Evolutionary conservation across 2,113 vertebrate species (phyloP), one percentile per base, ranked within the genome.

Genomic region (Elaphurus davidianus): DNA sequence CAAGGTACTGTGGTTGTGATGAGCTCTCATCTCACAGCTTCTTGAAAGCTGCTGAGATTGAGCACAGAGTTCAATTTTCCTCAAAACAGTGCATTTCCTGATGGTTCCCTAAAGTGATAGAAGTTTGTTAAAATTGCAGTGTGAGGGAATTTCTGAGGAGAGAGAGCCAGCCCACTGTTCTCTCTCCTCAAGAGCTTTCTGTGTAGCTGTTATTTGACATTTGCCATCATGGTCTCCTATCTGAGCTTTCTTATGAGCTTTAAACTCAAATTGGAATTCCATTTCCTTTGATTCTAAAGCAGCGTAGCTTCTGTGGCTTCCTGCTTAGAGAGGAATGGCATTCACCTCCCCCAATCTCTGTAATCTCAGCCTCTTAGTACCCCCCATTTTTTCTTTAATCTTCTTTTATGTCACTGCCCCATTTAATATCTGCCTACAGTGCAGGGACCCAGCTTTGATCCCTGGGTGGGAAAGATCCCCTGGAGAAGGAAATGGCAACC

Each of bases 191-290:
- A 4, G 59, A 74, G 10, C 64, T 0, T 11, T 28, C 45, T 1
- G 1, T 5, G 17, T 1, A 3, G 23, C 50, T 25, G 0, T 14
- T 7, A 5, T 7, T 13, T 36, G 36, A 3, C 33, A 0, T 5
- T 3, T 7, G 21, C 11, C 7, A 2, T 9, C 43, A 3, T 0
- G 1, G 10, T 33, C 12, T 47, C n/a, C 36, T 23, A 1, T 17
- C 71, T 62, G 92, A 47, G 55, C 45, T 62, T 62, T 28, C 47
- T n/a, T 15, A 43, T 0, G 7, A 47, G 45, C 64, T 12, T 28
- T 45, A 12, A 33, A 2, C 78, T 9, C 28, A 6, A 19, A 14
- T 74, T 21, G 33, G 23, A 74, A 14, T 52, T 86, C 78, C 33
- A 27, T 16, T 14, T 45, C 6, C 60, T 76, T 0, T 6, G 40